Conservation (phyloP, 2,113 vertebrate genomes). For the Regulus satrapa region DNA sequence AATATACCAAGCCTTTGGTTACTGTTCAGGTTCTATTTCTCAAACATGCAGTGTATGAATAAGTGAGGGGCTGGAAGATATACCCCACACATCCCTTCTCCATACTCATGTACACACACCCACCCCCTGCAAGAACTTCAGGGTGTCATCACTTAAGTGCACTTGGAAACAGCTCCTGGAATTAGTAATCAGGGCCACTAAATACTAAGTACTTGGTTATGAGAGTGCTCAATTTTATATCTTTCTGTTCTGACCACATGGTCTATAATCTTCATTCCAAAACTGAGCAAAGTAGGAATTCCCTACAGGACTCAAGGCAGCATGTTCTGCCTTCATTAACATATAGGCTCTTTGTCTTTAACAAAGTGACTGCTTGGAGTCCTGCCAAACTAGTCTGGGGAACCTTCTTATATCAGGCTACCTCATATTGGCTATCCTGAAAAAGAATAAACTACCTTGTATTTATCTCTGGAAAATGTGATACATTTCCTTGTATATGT, state of each 20-base stretch:
- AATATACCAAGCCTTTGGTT: background rate
- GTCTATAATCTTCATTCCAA: background rate
- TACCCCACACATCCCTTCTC: background rate
- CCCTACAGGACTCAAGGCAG: background rate
- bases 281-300: background rate
- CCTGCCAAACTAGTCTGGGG: background rate
- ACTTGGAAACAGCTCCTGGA: background rate
- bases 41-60: background rate
- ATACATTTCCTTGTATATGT: background rate
- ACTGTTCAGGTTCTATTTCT: background rate
- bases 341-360: background rate
- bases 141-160: background rate
- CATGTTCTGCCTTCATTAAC: background rate
- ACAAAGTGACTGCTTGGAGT: background rate
- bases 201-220: background rate
- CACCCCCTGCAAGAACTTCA: background rate
- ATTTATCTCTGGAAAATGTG: background rate
- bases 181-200: background rate
- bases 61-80: background rate
- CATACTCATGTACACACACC: too few relatives aligned
- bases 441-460: background rate
- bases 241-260: background rate
- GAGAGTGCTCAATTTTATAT: background rate
- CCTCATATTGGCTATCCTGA: background rate
- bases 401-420: background rate